Evolutionary conservation across 2,888 invertebrate species (phyloP).

Genomic region (Amblyjoppa fuscipennis): DNA sequence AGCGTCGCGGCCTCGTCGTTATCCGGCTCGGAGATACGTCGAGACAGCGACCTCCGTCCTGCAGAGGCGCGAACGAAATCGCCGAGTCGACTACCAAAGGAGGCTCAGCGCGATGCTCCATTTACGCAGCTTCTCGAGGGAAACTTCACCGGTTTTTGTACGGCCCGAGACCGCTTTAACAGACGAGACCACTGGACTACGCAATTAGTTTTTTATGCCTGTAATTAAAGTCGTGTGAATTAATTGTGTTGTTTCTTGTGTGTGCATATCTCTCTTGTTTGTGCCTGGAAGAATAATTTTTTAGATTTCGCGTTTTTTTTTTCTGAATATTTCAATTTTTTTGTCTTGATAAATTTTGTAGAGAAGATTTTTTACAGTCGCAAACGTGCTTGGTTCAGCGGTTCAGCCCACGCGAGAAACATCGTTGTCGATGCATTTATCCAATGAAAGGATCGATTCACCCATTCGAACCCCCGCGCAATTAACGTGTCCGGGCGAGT

Average conservation of each 20-base stretch:
- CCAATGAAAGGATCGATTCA: constrained; percentile 72
- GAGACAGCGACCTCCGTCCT: constrained; percentile 62
- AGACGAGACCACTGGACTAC: background rate
- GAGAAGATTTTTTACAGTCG: background rate
- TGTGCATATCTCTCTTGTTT: background rate
- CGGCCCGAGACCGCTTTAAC: background rate
- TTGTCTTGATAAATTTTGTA: background rate
- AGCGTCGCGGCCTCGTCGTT: constrained; percentile 60
- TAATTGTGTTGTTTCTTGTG: constrained; percentile 2
- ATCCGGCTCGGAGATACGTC: constrained; percentile 57
- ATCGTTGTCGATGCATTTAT: constrained; percentile 63
- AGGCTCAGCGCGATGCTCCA: constrained; percentile 41
- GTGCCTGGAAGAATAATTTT: background rate
- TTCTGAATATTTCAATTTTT: background rate
- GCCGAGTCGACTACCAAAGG: constrained; percentile 42
- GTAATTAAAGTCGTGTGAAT: constrained; percentile 18
- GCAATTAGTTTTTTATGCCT: constrained; percentile 24
- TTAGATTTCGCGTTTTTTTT: background rate
- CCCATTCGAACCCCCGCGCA: constrained; percentile 61
- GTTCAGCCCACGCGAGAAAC: constrained; percentile 31
- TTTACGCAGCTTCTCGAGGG: constrained; percentile 29
- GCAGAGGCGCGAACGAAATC: constrained; percentile 46
- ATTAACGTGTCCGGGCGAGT: constrained; percentile 66
- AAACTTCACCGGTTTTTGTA: constrained; percentile 10
- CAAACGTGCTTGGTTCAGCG: background rate